Evolutionary conservation across 2,888 invertebrate species (phyloP).

Genomic region (Melanostoma mellinum): DNA sequence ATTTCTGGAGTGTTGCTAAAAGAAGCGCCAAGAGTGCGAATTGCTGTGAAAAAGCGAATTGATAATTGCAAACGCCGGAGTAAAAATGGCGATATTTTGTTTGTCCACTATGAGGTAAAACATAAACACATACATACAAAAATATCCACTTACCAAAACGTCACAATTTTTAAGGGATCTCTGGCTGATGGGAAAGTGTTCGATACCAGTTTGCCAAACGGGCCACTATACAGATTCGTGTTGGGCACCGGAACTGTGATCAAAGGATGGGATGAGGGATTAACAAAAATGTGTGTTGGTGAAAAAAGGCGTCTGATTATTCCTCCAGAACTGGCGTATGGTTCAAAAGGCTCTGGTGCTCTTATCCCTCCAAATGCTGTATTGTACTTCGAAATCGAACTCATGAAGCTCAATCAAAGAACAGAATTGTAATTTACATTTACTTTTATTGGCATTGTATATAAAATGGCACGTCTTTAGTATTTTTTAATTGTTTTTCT

Average conservation of each 20-base stretch:
- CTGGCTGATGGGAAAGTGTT: constrained; percentile 42
- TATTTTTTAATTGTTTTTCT: constrained; percentile 95
- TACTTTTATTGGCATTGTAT: neutral
- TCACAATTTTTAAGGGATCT: constrained; percentile 15
- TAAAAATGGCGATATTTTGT: constrained; percentile 90
- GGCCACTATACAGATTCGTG: constrained; percentile 94
- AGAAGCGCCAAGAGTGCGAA: constrained; percentile 85
- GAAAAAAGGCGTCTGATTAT: constrained; percentile 46
- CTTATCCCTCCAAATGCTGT: constrained; percentile 42
- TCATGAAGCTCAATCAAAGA: constrained; percentile 19
- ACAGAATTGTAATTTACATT: constrained; percentile 37
- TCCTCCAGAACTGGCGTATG: constrained; percentile 49
- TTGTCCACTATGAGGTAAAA: constrained; percentile 91
- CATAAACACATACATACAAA: neutral
- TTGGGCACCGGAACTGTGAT: constrained; percentile 95
- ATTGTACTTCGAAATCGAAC: constrained; percentile 47
- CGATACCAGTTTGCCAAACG: constrained; percentile 90
- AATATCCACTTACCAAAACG: neutral
- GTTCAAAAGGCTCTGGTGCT: constrained; percentile 23
- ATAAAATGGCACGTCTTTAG: constrained; percentile 78
- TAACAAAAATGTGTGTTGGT: constrained; percentile 95
- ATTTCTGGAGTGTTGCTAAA: constrained; percentile 50
- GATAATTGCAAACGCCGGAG: constrained; percentile 89
- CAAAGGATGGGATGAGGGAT: constrained; percentile 96
- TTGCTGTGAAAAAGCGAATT: constrained; percentile 91